These are phyloP conservation scores for Drosophila pseudotalamancana DNA, from an alignment of 2,888 invertebrate genomes.

Conservation along the genomic window DNA sequence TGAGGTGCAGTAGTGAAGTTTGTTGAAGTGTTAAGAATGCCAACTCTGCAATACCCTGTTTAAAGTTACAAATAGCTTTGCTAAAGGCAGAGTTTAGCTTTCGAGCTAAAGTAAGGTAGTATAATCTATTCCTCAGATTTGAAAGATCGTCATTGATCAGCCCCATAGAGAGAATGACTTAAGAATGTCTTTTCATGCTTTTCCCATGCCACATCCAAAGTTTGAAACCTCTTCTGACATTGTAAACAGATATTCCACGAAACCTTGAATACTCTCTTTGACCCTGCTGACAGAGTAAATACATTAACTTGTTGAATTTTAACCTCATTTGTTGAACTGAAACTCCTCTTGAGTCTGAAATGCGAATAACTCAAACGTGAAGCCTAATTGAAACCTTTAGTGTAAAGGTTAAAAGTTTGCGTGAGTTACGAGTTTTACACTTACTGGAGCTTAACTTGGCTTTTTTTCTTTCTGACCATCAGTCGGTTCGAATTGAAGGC, in stretches of 20 bases:
- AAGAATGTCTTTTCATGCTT: too few species aligned
- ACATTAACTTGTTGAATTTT: conserved; percentile 2
- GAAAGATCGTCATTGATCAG: too few species aligned
- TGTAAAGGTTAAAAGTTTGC: conserved; percentile 4
- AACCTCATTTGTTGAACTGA: not conserved
- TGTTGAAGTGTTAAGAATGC: not conserved
- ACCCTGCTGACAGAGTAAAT: not conserved
- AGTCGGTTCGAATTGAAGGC: not conserved
- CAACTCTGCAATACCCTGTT: not conserved
- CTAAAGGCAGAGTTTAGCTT: too few species aligned
- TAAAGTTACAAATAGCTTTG: not conserved
- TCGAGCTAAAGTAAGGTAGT: too few species aligned
- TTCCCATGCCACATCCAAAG: too few species aligned
- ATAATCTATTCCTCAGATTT: too few species aligned
- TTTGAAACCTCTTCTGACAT: too few species aligned
- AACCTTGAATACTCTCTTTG: too few species aligned
- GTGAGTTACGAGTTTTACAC: conserved; percentile 1
- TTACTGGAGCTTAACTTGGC: not conserved
- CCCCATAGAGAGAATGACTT: too few species aligned
- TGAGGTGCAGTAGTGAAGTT: not conserved
- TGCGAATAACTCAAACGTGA: not conserved
- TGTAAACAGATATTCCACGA: too few species aligned
- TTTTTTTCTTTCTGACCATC: not conserved
- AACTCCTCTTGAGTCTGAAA: not conserved
- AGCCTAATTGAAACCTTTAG: conserved; percentile 1